A percentile compares a stretch with the other conserved stretches of the same genome.
phyloP scores from a whole-genome alignment of 1,140 invertebrate species.

The Scaptomyza pallida region DNA sequence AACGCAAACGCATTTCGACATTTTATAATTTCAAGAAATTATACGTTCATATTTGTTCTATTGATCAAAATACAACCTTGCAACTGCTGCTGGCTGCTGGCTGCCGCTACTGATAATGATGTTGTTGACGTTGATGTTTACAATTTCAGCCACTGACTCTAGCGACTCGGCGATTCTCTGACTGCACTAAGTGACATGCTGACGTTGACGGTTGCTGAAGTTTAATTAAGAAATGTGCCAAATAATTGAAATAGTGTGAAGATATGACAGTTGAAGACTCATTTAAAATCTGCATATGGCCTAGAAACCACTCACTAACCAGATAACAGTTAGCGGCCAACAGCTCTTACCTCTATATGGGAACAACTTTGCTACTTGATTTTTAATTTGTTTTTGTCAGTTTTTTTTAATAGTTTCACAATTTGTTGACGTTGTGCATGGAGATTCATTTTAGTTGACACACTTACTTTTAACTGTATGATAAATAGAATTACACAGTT shows the following conservation, averaged over 20 bases:
- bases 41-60: conserved; percentile 64
- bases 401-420: conserved; percentile 35
- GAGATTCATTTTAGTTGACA: conserved; percentile 75
- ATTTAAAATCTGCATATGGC: conserved; percentile 63
- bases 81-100: conserved; percentile 20
- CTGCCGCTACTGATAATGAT: conserved; percentile 21
- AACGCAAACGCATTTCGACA: conserved; percentile 80
- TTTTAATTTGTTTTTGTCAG: conserved; percentile 37
- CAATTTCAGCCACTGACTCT: conserved; percentile 43
- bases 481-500: conserved; percentile 24
- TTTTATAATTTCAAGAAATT: conserved; percentile 83
- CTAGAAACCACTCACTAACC: conserved; percentile 59
- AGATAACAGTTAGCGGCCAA: neutral
- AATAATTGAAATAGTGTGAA: conserved; percentile 83
- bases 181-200: conserved; percentile 52
- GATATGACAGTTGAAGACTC: conserved; percentile 83
- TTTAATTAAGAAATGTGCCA: conserved; percentile 82
- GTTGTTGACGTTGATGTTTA: conserved; percentile 28
- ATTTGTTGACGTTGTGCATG: conserved; percentile 58
- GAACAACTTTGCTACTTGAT: conserved; percentile 34
- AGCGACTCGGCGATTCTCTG: conserved; percentile 10
- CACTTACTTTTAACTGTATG: conserved; percentile 42
- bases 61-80: conserved; percentile 73
- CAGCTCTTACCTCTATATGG: conserved; percentile 2
- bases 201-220: conserved; percentile 78